Conservation (phyloP, 2,113 vertebrate genomes). For the Alethe diademata region DNA sequence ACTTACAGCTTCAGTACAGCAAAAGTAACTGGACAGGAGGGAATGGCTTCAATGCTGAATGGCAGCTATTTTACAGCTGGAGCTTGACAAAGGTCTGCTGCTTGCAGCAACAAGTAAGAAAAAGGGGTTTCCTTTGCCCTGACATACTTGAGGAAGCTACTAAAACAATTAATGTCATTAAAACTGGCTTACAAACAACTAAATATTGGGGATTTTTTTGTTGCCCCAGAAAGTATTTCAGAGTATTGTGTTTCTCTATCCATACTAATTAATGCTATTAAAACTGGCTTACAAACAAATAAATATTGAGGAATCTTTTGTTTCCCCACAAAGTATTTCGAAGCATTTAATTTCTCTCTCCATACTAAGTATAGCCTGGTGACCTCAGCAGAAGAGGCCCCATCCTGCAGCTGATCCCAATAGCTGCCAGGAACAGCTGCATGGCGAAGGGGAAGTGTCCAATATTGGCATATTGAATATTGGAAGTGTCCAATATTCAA, state of each 20-base stretch:
- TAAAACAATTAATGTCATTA: not conserved
- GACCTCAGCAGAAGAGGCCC: slow-evolving; percentile 42
- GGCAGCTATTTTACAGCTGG: not conserved
- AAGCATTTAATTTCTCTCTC: not conserved
- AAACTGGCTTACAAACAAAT: not conserved
- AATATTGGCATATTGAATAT: not conserved
- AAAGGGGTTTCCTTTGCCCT: not conserved
- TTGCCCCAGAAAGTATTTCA: not conserved
- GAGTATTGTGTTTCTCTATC: not conserved
- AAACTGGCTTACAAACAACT: not conserved
- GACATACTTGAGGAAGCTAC: not conserved
- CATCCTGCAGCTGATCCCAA: slow-evolving; percentile 40
- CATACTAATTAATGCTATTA: not conserved
- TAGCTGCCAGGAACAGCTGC: slow-evolving; percentile 74
- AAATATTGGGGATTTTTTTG: not conserved
- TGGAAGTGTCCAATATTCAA: slow-evolving; percentile 44
- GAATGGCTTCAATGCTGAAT: not conserved
- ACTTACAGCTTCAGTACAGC: not conserved
- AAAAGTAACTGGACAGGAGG: not conserved
- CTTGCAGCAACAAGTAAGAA: not conserved
- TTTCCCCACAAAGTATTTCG: not conserved
- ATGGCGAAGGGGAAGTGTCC: slow-evolving; percentile 10
- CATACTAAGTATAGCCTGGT: slow-evolving; percentile 39
- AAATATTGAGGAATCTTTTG: not conserved
- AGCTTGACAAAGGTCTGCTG: not conserved